Evolutionary conservation across 2,797 vertebrate genomes (phyloP), one percentile per base, ranked within the genome.

Genomic region (Euthynnus affinis): DNA sequence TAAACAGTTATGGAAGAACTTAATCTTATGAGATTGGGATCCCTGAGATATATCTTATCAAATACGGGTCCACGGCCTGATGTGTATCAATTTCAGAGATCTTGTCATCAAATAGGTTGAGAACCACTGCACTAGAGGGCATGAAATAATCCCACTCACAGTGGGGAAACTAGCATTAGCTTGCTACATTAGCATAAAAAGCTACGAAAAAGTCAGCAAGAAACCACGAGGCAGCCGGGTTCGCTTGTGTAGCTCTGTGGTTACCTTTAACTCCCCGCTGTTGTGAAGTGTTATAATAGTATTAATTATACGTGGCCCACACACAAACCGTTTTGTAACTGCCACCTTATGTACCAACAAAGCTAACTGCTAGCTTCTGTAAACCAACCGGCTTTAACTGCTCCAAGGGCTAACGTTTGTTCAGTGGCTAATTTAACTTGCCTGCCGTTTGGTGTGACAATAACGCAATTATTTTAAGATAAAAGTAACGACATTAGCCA

Each of bases 311-410:
- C 0, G 5, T 15, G 15, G 32, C 29, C 4, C 7, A 3, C 5
- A 52, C 12, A 10, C 18, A 20, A 29, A 40, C 12, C 1, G 10
- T 1, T 2, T 3, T 44, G 48, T 4, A 46, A 20, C 29, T 8
- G 12, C 20, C 52, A 51, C 51, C 32, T 20, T 37, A 23, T 52
- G 22, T 79, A 86, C 74, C 74, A 74, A 9, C 64, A 27, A 27
- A 60, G 85, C 85, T 89, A 88, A 70, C 71, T 22, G 20, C 76
- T 63, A 72, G 71, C 74, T 58, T 25, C 42, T 82, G 32, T 85
- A 66, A 66, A 58, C 63, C 76, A 64, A 74, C 89, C 89, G 86
- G 90, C 79, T 86, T 74, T 40, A 66, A 65, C 17, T n/a, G 51
- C 44, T 29, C 13, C 40, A 29, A 5, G 15, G 10, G 67, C 74